phyloP scores from a whole-genome alignment of 2,888 invertebrate genomes.

The Sphecodes monilicornis region DNA sequence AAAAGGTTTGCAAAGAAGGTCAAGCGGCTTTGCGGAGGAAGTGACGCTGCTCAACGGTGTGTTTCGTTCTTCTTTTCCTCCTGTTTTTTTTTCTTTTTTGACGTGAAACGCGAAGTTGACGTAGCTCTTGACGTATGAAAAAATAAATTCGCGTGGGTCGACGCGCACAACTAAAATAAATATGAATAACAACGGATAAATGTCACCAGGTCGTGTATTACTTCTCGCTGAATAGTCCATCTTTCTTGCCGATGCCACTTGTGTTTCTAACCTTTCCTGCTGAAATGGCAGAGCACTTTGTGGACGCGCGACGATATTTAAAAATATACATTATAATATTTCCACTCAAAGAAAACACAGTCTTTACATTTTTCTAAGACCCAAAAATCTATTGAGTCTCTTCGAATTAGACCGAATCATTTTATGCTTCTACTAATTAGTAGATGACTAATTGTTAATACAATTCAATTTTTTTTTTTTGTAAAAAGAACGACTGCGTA shows the following conservation, averaged over 20 bases:
- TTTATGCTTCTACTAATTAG: too few relatives aligned
- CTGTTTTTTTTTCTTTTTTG: not conserved
- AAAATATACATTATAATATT: not conserved
- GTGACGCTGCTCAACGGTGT: not conserved
- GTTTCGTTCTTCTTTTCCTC: not conserved
- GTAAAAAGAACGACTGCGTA: not conserved
- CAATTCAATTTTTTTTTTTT: not conserved
- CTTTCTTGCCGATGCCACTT: slow-evolving; percentile 9
- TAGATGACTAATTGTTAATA: not conserved
- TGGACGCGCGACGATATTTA: not conserved
- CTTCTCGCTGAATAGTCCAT: slow-evolving; percentile 35
- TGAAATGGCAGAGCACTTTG: slow-evolving; percentile 26
- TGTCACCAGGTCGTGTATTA: slow-evolving; percentile 55
- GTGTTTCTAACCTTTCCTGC: slow-evolving; percentile 34
- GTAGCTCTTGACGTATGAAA: slow-evolving; percentile 29
- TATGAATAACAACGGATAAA: slow-evolving; percentile 55
- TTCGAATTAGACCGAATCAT: too few relatives aligned
- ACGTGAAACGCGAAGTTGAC: not conserved
- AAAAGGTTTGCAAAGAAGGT: not conserved
- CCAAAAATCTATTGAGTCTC: not conserved
- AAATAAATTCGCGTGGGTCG: slow-evolving; percentile 47
- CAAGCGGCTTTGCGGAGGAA: not conserved
- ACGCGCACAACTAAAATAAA: slow-evolving; percentile 52
- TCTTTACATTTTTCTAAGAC: not conserved
- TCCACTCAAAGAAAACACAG: not conserved